Percentiles rank a stretch among this genome's conserved stretches.
These are phyloP conservation scores for Chlorodrepanis virens DNA, from an alignment of 2,113 vertebrate species.

Conservation along the genomic window DNA sequence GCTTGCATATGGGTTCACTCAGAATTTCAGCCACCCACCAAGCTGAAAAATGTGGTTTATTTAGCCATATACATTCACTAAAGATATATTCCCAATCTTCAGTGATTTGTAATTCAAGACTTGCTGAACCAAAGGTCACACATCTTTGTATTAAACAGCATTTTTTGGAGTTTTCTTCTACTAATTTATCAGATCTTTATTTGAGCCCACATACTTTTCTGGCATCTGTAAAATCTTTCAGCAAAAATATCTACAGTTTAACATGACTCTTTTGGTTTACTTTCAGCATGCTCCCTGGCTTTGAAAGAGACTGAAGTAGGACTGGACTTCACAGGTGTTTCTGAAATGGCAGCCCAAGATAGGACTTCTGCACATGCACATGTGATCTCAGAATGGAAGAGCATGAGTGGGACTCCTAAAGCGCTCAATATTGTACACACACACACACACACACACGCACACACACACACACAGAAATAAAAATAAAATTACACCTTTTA, in stretches of 20 bases:
- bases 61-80: constrained; percentile 31
- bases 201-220: neutral
- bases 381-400: neutral
- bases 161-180: neutral
- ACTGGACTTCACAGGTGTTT: neutral
- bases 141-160: neutral
- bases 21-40: constrained; percentile 59
- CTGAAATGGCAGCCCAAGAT: neutral
- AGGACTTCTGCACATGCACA: neutral
- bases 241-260: neutral
- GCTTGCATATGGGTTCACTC: constrained; percentile 65
- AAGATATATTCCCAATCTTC: neutral
- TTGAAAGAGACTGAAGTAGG: neutral
- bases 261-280: neutral
- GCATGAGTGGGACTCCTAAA: neutral
- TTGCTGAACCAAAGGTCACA: constrained; percentile 10
- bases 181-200: neutral
- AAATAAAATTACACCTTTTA: neutral
- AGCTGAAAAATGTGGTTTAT: constrained; percentile 40
- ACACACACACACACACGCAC: neutral
- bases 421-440: neutral
- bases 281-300: neutral
- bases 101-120: constrained; percentile 6
- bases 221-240: neutral
- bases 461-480: accelerated